Percentiles rank a stretch among this genome's conserved stretches.
Evolutionary conservation across 2,113 vertebrate genomes (phyloP).

Genomic region (Elephas maximus): DNA sequence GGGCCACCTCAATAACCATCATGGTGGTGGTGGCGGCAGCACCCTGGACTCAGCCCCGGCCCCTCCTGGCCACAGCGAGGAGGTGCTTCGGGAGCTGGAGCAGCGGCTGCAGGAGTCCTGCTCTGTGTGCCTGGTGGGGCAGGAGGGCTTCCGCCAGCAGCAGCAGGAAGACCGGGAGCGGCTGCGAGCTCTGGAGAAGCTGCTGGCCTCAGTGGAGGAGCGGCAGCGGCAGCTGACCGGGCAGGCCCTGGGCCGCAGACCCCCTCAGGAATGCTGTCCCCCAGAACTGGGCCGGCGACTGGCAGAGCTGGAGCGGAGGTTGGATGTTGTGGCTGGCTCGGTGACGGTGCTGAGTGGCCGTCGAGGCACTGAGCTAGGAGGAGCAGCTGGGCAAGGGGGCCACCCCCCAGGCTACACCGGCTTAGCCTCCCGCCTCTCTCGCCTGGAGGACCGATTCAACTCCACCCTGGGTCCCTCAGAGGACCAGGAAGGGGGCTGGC

Average conservation of each 20-base stretch:
- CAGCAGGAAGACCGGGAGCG: slow-evolving; percentile 92
- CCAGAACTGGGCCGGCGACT: slow-evolving; percentile 85
- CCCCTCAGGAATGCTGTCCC: slow-evolving; percentile 87
- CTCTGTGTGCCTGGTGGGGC: slow-evolving; percentile 90
- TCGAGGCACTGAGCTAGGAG: slow-evolving; percentile 88
- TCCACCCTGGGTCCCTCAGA: slow-evolving; percentile 90
- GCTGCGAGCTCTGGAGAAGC: slow-evolving; percentile 92
- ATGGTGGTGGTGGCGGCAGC: slow-evolving; percentile 72
- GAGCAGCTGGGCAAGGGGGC: slow-evolving; percentile 60
- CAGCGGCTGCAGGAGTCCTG: slow-evolving; percentile 92
- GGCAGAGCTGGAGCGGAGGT: slow-evolving; percentile 86
- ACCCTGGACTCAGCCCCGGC: not conserved
- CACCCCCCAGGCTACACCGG: slow-evolving; percentile 85
- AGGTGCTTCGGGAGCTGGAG: slow-evolving; percentile 92
- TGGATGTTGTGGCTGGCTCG: slow-evolving; percentile 87
- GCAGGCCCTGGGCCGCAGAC: slow-evolving; percentile 75
- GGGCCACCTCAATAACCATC: slow-evolving; percentile 90
- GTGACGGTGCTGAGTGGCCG: slow-evolving; percentile 88
- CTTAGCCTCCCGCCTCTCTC: slow-evolving; percentile 89
- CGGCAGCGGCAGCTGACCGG: slow-evolving; percentile 88
- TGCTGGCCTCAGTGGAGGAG: slow-evolving; percentile 91
- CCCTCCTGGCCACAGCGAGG: slow-evolving; percentile 75
- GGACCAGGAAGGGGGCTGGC: slow-evolving; percentile 84
- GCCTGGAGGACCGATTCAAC: slow-evolving; percentile 92
- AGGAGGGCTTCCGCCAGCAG: slow-evolving; percentile 91